A percentile compares a stretch with the other conserved stretches of the same genome.
Conservation (phyloP, 2,888 invertebrate species). For the Gymnosoma rotundatum region DNA sequence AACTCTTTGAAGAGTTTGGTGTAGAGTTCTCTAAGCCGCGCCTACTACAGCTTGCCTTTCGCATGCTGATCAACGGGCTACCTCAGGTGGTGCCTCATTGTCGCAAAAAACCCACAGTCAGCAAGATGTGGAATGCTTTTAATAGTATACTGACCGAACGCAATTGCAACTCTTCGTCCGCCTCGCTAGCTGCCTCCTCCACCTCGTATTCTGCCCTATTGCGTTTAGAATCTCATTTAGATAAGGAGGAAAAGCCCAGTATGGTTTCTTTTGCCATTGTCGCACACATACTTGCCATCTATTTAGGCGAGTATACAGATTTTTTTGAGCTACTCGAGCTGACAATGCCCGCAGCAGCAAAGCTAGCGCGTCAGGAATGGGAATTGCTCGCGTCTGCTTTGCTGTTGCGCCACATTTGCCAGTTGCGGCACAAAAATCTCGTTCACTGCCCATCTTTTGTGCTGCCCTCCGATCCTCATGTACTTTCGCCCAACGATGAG, state of each 20-base stretch:
- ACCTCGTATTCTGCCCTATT: conserved; percentile 74
- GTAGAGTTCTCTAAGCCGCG: conserved; percentile 74
- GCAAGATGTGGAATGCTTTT: conserved; percentile 74
- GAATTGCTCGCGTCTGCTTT: conserved; percentile 74
- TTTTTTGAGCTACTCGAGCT: conserved; percentile 75
- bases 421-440: conserved; percentile 74
- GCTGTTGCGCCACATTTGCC: conserved; percentile 74
- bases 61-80: conserved; percentile 75
- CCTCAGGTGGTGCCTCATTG: conserved; percentile 74
- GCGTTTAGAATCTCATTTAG: conserved; percentile 72
- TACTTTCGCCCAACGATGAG: conserved; percentile 74
- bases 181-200: conserved; percentile 71
- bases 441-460: conserved; percentile 76
- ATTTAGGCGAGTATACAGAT: conserved; percentile 74
- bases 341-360: conserved; percentile 73
- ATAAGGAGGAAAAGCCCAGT: conserved; percentile 71
- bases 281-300: conserved; percentile 74
- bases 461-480: conserved; percentile 75
- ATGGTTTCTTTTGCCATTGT: conserved; percentile 73
- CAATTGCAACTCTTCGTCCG: conserved; percentile 67
- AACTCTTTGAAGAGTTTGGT: conserved; percentile 74
- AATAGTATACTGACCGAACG: conserved; percentile 74
- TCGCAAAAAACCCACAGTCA: conserved; percentile 75
- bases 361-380: conserved; percentile 74
- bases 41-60: conserved; percentile 74